Evolutionary conservation across 92 coral and sea anemone genomes (phyloP), one percentile per base, ranked within the genome.

Genomic region (Epizoanthus fatuus): DNA sequence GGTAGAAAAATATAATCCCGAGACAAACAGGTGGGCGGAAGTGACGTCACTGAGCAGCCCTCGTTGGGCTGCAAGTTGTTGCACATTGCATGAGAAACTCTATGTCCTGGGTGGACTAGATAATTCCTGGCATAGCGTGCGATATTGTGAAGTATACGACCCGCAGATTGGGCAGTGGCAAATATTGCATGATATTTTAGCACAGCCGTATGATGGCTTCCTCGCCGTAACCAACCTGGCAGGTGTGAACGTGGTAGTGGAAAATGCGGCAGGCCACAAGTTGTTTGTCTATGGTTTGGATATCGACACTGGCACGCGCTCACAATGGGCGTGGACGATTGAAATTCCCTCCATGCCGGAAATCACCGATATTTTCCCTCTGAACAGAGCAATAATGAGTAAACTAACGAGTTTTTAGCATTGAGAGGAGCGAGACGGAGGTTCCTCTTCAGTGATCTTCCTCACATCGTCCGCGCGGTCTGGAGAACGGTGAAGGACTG

Each of bases 21-120:
- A 70, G 75, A 39, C 75, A 20, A 70, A 70, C 75, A 45, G 58
- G 3, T 70, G 75, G 75, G 55, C 49, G 13, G 75, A 70, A 40
- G 75, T 70, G 55, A 17, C 75, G 38, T 16, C 75, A 70, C 38
- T 70, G 75, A 44, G 11, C 7, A 7, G 57, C 25, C 75, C 75
- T 70, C 75, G 75, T 17, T 70, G 75, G 75, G 75, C 75, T 25
- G 75, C 75, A 7, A 42, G 35, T 38, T 70, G 75, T 20, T 70
- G 25, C 54, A 45, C 39, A 13, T n/a, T 70, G 32, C 44, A 70
- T 4, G 52, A 70, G 10, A 70, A 70, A 70, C 14, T 70, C 32
- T 70, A 70, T 70, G 57, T 70, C 6, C 14, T 70, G 32, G 75
- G 75, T 17, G 75, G 75, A n/a, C 37, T 70, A 17, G 75, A 70